Percentiles rank a stretch among this genome's conserved stretches.
These are phyloP conservation scores for Orbicella faveolata DNA, from an alignment of 64 coral and sea anemone species.

Conservation along the genomic window DNA sequence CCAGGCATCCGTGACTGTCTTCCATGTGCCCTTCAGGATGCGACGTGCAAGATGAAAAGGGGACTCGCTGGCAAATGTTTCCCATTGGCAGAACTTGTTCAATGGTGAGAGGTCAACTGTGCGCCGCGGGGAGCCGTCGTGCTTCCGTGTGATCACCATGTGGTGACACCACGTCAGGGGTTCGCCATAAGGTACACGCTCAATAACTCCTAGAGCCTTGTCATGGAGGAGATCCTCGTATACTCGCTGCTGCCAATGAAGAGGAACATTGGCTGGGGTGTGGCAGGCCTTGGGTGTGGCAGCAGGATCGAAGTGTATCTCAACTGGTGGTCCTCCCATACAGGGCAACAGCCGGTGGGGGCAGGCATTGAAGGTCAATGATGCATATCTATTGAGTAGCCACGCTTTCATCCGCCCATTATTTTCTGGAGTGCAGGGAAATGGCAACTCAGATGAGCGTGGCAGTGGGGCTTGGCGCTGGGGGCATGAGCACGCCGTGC, in stretches of 20 bases:
- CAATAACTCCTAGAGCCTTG: slow-evolving; percentile 29
- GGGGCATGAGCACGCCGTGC: background rate
- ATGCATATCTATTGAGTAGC: slow-evolving; percentile 62
- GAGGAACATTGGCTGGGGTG: background rate
- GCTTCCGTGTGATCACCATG: slow-evolving; percentile 60
- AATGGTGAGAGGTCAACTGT: slow-evolving; percentile 59
- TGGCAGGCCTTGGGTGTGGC: slow-evolving; percentile 64
- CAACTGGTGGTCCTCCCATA: slow-evolving; percentile 55
- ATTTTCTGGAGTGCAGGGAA: slow-evolving; percentile 21
- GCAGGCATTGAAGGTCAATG: slow-evolving; percentile 60
- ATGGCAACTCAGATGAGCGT: slow-evolving; percentile 10
- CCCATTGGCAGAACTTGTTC: slow-evolving; percentile 48
- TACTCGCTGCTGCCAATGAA: slow-evolving; percentile 46
- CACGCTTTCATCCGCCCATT: slow-evolving; percentile 13
- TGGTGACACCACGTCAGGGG: slow-evolving; percentile 49
- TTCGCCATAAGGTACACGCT: slow-evolving; percentile 54
- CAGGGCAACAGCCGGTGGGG: slow-evolving; percentile 44
- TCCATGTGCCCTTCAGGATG: slow-evolving; percentile 58
- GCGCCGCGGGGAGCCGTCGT: slow-evolving; percentile 27
- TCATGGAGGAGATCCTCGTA: too few species aligned
- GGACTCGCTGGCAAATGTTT: slow-evolving; percentile 28
- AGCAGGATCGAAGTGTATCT: slow-evolving; percentile 53
- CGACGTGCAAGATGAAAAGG: slow-evolving; percentile 49
- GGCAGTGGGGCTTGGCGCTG: background rate
- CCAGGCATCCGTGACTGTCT: slow-evolving; percentile 52